phyloP scores from a whole-genome alignment of 2,888 invertebrate genomes.

The Tetragonula carbonaria region DNA sequence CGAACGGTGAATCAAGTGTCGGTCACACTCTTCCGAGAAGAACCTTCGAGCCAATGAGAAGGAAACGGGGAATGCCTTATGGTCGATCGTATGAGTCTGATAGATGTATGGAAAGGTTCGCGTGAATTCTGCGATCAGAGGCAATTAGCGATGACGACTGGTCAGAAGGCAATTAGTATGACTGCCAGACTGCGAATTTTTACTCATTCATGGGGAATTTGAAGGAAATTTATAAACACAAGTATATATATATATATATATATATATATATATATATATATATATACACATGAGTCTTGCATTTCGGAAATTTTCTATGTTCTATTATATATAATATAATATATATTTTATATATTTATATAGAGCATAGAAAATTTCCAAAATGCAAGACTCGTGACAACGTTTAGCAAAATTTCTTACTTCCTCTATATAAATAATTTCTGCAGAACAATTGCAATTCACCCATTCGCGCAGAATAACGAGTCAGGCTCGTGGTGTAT shows the following conservation, averaged over 20 bases:
- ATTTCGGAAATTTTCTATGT: no score
- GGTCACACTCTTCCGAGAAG: constrained; percentile 38
- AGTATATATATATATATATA: no score
- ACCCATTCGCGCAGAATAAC: no score
- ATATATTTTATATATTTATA: no score
- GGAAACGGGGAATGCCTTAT: constrained; percentile 1
- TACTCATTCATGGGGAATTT: background rate
- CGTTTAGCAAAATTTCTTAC: background rate
- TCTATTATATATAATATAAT: no score
- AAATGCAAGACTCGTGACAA: background rate
- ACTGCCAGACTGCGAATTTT: background rate
- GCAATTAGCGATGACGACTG: constrained; percentile 23
- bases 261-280: no score
- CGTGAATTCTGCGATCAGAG: constrained; percentile 4
- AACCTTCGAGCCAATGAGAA: background rate
- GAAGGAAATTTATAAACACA: no score
- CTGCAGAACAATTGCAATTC: background rate
- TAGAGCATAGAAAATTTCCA: background rate
- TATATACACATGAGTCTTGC: no score
- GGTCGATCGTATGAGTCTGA: background rate
- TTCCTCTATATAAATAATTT: background rate
- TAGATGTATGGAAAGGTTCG: constrained; percentile 16
- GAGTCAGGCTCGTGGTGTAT: no score
- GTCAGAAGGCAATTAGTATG: constrained; percentile 39
- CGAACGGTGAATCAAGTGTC: background rate